phyloP scores from a whole-genome alignment of 2,113 vertebrate species.

The Archilochus colubris region DNA sequence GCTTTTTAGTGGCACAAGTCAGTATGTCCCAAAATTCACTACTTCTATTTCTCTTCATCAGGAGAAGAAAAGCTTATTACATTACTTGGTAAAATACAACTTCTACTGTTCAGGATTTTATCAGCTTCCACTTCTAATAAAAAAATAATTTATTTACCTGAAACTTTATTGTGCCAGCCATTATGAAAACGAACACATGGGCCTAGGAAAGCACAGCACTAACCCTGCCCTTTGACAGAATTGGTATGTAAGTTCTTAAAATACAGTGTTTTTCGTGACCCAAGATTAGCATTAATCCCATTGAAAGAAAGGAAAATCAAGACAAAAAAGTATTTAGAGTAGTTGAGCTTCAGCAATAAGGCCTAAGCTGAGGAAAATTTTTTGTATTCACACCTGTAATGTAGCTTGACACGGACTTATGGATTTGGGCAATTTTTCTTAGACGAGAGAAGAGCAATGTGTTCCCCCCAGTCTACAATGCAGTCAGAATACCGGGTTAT shows the following conservation, averaged over 20 bases:
- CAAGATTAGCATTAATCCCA: not conserved
- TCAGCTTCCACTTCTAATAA: not conserved
- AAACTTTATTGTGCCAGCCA: not conserved
- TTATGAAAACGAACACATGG: not conserved
- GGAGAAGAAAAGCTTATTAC: not conserved
- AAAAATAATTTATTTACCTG: not conserved
- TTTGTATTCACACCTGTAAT: not conserved
- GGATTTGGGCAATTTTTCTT: not conserved
- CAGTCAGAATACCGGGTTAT: fast-evolving
- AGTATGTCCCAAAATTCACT: not conserved
- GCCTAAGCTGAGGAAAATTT: not conserved
- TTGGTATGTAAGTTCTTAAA: not conserved
- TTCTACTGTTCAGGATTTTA: not conserved
- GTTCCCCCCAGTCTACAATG: fast-evolving
- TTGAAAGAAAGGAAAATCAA: not conserved
- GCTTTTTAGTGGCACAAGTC: not conserved
- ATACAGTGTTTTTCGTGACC: not conserved
- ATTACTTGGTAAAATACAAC: not conserved
- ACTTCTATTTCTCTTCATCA: not conserved
- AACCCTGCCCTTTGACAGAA: not conserved
- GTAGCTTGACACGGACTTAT: not conserved
- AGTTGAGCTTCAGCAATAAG: not conserved
- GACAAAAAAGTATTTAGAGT: not conserved
- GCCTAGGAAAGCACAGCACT: not conserved
- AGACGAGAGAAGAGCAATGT: fast-evolving